Percentiles rank a stretch among this genome's conserved stretches.
Conservation (phyloP, 2,888 invertebrate species). For the Pseudococcus viburni region DNA sequence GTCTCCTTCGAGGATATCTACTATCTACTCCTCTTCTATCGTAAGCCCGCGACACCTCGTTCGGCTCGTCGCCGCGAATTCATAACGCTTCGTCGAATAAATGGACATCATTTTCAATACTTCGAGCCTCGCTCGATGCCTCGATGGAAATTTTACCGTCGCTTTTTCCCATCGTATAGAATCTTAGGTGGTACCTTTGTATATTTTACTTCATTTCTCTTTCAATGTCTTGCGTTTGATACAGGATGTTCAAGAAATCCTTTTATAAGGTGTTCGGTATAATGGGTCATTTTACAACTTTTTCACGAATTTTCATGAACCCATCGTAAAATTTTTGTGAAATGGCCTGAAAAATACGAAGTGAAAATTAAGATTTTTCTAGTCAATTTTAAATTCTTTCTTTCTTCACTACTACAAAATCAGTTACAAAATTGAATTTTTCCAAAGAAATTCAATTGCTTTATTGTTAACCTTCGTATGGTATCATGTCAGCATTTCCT, state of each 20-base stretch:
- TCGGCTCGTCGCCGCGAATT: conserved; percentile 6
- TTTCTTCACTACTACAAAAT: too few relatives aligned
- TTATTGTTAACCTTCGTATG: too few relatives aligned
- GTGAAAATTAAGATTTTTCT: too few relatives aligned
- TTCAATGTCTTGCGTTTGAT: not conserved
- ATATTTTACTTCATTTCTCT: not conserved
- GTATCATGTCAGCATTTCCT: too few relatives aligned
- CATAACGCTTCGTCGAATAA: conserved; percentile 44
- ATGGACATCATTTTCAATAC: conserved; percentile 10
- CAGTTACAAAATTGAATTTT: too few relatives aligned
- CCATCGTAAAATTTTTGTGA: not conserved
- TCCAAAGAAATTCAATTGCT: too few relatives aligned
- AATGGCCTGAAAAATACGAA: too few relatives aligned
- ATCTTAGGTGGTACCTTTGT: not conserved
- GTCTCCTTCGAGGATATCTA: conserved; percentile 27
- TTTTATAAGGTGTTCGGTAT: too few relatives aligned
- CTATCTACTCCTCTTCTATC: not conserved
- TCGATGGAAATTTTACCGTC: conserved; percentile 25
- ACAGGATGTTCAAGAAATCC: too few relatives aligned
- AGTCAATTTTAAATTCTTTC: too few relatives aligned
- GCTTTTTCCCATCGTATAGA: not conserved
- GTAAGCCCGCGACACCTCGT: not conserved
- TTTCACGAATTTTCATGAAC: too few relatives aligned
- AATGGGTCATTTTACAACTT: not conserved
- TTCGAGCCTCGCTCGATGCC: not conserved